Base-by-base conservation (phyloP, 2,113 vertebrate species). In the Tachysurus vachellii region DNA sequence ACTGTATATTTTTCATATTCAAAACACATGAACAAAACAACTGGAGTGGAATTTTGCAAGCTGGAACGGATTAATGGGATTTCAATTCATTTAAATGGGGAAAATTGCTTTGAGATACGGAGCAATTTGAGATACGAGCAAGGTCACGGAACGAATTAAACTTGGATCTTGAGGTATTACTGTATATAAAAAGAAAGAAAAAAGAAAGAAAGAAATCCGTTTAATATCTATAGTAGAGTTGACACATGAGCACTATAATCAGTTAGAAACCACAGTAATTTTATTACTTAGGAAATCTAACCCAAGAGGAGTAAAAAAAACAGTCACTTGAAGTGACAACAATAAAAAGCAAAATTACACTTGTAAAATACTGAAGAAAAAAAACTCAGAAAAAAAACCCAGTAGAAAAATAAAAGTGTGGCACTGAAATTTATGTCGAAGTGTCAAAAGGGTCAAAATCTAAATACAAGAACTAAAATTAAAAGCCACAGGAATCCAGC, bases 391-490 rank as follows among this genome's bases (percentile, higher is more conserved):
- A 47, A 47, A 50, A 50, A 50, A 3, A 10, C 5, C 17, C 36
- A 1, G 8, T 6, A 36, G 17, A 77, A 4, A 2, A 28, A 82
- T 5, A 17, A 64, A 7, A 13, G 83, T 73, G 61, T 64, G 42
- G 21, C 28, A 17, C 36, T 57, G 26, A 86, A 21, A 83, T 61
- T 59, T 54, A 36, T 44, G 13, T 73, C 13, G 36, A 76, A 70
- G 17, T 23, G 3, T 80, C 17, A 80, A 66, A 19, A 59, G 19
- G 53, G 11, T 64, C 50, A 28, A 85, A 80, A 54, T 42, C 17
- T 62, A 86, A 79, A 47, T 16, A 50, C 9, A 56, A 5, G 16
- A 86, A 23, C 21, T 68, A 64, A 44, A 88, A 76, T 57, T 77
- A 80, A 82, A 47, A 3, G 44, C 42, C 31, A 82, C 73, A 44